Conservation (phyloP, 2,888 invertebrate species). For the Rotaria macrura region DNA sequence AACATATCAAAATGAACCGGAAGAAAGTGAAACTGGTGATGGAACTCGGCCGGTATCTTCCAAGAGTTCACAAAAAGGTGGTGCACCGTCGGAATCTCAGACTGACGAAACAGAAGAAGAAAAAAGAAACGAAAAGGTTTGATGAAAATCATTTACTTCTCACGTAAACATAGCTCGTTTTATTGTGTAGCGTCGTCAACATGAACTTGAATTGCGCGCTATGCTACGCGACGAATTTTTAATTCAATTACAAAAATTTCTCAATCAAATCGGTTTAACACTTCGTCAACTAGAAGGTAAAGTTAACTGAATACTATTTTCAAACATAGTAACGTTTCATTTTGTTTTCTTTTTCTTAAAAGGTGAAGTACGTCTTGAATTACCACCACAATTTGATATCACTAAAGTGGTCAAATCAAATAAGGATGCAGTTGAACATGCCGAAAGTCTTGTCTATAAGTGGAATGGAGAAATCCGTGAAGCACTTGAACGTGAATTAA, state of each 20-base stretch:
- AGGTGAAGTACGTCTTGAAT: slow-evolving; percentile 31
- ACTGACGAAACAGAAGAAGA: slow-evolving; percentile 24
- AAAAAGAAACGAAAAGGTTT: slow-evolving; percentile 20
- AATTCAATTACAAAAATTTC: slow-evolving; percentile 54
- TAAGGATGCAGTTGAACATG: slow-evolving; percentile 36
- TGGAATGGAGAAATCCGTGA: slow-evolving; percentile 39
- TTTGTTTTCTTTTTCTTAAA: background rate
- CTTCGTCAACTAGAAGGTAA: slow-evolving; percentile 67
- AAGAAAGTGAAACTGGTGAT: background rate
- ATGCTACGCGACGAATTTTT: slow-evolving; percentile 53
- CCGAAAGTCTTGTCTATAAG: slow-evolving; percentile 26
- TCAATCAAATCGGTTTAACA: slow-evolving; percentile 57
- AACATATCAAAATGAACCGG: background rate
- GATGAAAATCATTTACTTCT: background rate
- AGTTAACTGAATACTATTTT: slow-evolving; percentile 49
- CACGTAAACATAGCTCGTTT: background rate
- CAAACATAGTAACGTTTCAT: background rate
- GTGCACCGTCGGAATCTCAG: background rate
- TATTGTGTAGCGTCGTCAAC: slow-evolving; percentile 35
- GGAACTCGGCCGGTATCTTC: slow-evolving; percentile 35
- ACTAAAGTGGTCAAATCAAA: slow-evolving; percentile 44
- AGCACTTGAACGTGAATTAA: slow-evolving; percentile 44
- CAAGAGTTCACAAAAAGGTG: slow-evolving; percentile 43
- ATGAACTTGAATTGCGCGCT: slow-evolving; percentile 41
- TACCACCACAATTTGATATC: background rate